Evolutionary conservation across 2,797 vertebrate species (phyloP), one percentile per base, ranked within the genome.

Genomic region (Periophthalmus magnuspinnatus): DNA sequence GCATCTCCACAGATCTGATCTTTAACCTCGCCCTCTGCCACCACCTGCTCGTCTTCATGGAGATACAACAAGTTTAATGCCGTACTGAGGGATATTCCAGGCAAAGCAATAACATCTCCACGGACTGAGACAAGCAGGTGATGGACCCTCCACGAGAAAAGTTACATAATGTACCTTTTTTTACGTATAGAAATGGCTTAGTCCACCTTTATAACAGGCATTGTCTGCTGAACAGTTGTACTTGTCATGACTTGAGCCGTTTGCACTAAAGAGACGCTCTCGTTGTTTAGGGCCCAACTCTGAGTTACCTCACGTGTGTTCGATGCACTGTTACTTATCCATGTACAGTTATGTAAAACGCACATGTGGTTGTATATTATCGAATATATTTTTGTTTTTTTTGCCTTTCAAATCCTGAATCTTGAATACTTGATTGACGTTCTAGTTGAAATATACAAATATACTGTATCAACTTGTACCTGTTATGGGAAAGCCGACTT

Each of bases 191-290:
- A 22, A 62, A 24, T 62, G 13, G 11, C 60, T 41, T 62, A 22
- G 36, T 62, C 60, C 60, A 62, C 60, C 60, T 62, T 62, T 45
- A 41, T 19, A 2, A 41, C 0, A 75, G 77, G 77, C 79, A 71
- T 84, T 82, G 72, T 87, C 73, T 32, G 60, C 80, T 75, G 68
- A 82, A 72, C 59, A 2, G 75, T 74, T 70, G 69, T 54, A 64
- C 68, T 71, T 74, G 69, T 65, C 65, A 74, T 72, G 17, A 71
- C 65, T 72, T 59, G 66, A 74, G 88, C 75, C 74, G 74, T 76
- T 91, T 93, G 91, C 89, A 92, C 91, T 91, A 91, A 85, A 84
- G 78, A 80, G 84, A 82, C 10, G 83, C 87, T 89, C 84, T 88
- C 76, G 67, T 84, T 77, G 71, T 86, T 71, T 70, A 82, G 88